Evolutionary conservation across 1,140 invertebrate genomes (phyloP).

Genomic region (Hormaphis cornu): DNA sequence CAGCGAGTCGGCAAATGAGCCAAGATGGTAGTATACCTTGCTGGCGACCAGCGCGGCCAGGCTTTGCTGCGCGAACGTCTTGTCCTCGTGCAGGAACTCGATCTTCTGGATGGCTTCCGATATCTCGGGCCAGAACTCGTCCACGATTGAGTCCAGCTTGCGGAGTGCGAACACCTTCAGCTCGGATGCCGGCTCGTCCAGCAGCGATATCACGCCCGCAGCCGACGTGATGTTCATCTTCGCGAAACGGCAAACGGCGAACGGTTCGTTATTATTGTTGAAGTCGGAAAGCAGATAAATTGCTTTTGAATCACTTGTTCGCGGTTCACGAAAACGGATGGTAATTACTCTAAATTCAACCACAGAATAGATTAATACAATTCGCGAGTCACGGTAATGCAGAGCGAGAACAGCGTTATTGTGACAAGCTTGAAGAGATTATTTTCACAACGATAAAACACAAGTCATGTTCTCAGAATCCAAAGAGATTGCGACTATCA

Average conservation of each 20-base stretch:
- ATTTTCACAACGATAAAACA: constrained; percentile 4
- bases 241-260: no score
- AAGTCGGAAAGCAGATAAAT: no score
- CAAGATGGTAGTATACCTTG: constrained; percentile 97
- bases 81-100: constrained; percentile 91
- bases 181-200: constrained; percentile 87
- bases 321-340: no score
- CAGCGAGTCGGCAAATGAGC: constrained; percentile 90
- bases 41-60: constrained; percentile 93
- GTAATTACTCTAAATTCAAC: no score
- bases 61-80: constrained; percentile 75
- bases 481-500: background rate
- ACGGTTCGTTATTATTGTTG: no score
- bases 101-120: constrained; percentile 96
- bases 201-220: constrained; percentile 89
- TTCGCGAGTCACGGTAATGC: no score
- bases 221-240: constrained; percentile 28
- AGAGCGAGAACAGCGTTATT: no score
- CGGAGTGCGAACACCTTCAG: constrained; percentile 85
- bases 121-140: constrained; percentile 98
- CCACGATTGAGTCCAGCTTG: constrained; percentile 86
- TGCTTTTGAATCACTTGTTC: no score
- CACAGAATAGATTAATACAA: no score
- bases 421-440: background rate
- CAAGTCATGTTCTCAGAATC: constrained; percentile 1